Base-by-base conservation (phyloP, 1,140 invertebrate species). In the Zaprionus tsacasi region DNA sequence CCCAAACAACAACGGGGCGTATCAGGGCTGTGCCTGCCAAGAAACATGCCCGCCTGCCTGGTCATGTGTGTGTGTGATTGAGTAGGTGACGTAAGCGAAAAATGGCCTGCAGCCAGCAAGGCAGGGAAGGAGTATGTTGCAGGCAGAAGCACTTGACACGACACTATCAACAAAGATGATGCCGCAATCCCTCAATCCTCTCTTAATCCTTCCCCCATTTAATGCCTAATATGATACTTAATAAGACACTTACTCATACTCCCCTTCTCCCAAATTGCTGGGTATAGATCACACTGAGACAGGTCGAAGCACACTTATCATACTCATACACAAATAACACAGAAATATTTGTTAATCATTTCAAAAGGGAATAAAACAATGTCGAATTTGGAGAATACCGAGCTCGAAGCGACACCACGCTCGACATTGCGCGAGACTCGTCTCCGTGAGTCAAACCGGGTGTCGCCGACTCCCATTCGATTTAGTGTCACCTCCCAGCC, bases 1-100 rank as follows among this genome's bases (percentile, higher is more conserved):
- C 43, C 57, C 67, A 57, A 79, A 65, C 67, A 75, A 75, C 68
- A 75, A 70, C 59, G 67, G 72, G 67, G 67, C 67, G 72, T 70
- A 75, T 52, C 56, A 50, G 67, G 63, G 38, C 69, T 56, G 27
- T 57, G 40, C 27, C 56, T 69, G 30, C 50, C 58, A 66, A 70
- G 60, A 57, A 67, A 70, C 33, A n/a, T 30, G 43, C 12, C n/a
- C 27, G 17, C 25, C 13, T 48, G 17, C 13, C 11, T 33, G 10
- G 10, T 5, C 36, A 12, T 30, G 35, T 50, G 11, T 52, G n/a
- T 52, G 17, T 68, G 33, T 33, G 38, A 6, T 50, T 66, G 17
- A 54, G 12, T 11, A 35, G 35, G 57, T 68, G 64, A 55, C 56
- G 50, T 25, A 73, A 60, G 58, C 59, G 27, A 4, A 17, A 40